These are phyloP conservation scores for Xiphophorus birchmanni DNA, from an alignment of 2,797 vertebrate species.

Conservation along the genomic window DNA sequence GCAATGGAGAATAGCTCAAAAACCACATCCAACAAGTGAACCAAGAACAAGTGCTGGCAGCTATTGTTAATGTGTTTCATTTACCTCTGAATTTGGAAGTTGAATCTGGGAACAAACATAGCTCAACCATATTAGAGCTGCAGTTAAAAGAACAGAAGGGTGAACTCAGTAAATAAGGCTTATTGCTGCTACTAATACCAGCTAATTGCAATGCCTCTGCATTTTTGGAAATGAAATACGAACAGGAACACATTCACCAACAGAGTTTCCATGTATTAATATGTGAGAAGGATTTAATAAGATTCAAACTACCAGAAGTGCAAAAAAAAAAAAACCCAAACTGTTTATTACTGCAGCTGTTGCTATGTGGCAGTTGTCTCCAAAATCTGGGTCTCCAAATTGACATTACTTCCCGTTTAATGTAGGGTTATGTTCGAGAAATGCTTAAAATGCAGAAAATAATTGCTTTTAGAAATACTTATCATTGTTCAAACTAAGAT, in stretches of 20 bases:
- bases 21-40: not conserved
- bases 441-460: not conserved
- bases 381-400: no score
- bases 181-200: not conserved
- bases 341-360: no score
- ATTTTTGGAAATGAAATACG: not conserved
- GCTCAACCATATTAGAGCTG: not conserved
- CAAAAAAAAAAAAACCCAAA: no score
- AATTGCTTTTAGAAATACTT: not conserved
- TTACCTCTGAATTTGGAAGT: not conserved
- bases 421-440: not conserved
- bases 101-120: not conserved
- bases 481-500: not conserved
- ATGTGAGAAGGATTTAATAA: not conserved
- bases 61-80: not conserved
- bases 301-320: no score
- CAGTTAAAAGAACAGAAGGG: not conserved
- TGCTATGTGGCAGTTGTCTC: no score
- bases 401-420: no score
- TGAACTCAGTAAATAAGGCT: not conserved
- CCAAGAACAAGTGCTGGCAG: not conserved
- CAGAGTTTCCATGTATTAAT: not conserved
- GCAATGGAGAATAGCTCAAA: not conserved
- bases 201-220: not conserved
- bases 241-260: not conserved